Evolutionary conservation across 1,140 invertebrate genomes (phyloP).

Genomic region (Campoletis sonorensis): DNA sequence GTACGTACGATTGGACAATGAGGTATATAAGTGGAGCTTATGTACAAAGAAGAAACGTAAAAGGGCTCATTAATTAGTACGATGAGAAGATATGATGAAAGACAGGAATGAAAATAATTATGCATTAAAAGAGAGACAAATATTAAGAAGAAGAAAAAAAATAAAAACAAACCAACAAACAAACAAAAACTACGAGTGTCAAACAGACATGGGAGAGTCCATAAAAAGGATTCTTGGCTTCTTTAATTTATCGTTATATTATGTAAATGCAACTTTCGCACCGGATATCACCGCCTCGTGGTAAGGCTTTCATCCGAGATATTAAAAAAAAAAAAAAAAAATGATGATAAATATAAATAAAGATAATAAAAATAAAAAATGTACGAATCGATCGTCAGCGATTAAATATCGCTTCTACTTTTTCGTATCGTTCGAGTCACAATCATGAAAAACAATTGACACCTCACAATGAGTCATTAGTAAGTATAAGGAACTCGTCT

Average conservation of each 20-base stretch:
- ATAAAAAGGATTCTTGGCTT: neutral
- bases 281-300: constrained; percentile 36
- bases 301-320: constrained; percentile 40
- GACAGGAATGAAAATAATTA: neutral
- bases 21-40: too few relatives aligned
- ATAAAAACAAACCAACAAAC: constrained; percentile 35
- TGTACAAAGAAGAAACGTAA: too few relatives aligned
- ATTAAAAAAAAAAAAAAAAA: neutral
- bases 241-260: constrained; percentile 22
- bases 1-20: too few relatives aligned
- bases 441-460: neutral
- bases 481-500: constrained; percentile 3
- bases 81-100: too few relatives aligned
- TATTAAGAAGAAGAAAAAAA: constrained; percentile 20
- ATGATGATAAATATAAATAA: neutral
- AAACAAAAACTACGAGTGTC: constrained; percentile 8
- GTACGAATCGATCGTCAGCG: neutral
- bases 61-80: too few relatives aligned
- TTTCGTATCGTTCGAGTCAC: neutral
- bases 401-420: neutral
- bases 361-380: constrained; percentile 9
- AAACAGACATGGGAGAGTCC: neutral
- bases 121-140: constrained; percentile 1
- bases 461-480: neutral
- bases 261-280: constrained; percentile 40